A percentile compares a stretch with the other conserved stretches of the same genome.
Evolutionary conservation across 2,797 vertebrate species (phyloP).

Genomic region (Thaleichthys pacificus): DNA sequence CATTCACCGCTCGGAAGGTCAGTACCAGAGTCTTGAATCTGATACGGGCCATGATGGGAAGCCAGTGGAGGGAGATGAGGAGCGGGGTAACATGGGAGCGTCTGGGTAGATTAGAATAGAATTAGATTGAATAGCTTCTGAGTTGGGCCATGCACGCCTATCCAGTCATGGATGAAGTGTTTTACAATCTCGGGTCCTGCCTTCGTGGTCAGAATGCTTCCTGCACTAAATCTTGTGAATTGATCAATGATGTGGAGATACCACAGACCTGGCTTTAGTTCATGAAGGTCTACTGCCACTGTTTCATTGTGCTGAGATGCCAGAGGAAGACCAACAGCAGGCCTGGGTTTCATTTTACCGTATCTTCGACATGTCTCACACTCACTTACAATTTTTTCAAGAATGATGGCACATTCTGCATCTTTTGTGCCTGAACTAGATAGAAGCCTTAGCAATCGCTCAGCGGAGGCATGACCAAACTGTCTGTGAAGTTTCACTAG

Average conservation of each 20-base stretch:
- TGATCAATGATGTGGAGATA: too few relatives aligned
- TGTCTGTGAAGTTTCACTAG: slow-evolving; percentile 35
- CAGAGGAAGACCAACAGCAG: not conserved
- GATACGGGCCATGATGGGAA: too few relatives aligned
- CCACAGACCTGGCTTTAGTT: slow-evolving; percentile 16
- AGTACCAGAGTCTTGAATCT: too few relatives aligned
- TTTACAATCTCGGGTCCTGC: slow-evolving; percentile 32
- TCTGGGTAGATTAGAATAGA: too few relatives aligned
- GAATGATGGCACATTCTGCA: slow-evolving; percentile 10
- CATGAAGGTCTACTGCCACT: slow-evolving; percentile 37
- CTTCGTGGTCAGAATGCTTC: slow-evolving; percentile 28
- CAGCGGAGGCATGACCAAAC: slow-evolving; percentile 34
- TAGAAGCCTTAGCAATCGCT: slow-evolving; percentile 22
- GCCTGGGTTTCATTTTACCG: slow-evolving; percentile 11
- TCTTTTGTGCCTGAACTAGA: slow-evolving; percentile 27
- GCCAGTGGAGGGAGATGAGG: too few relatives aligned
- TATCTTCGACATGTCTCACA: slow-evolving; percentile 33
- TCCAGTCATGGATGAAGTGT: slow-evolving; percentile 31
- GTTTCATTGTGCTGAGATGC: slow-evolving; percentile 24
- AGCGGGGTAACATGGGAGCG: too few relatives aligned
- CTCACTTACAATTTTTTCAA: slow-evolving; percentile 20
- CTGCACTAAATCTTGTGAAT: too few relatives aligned
- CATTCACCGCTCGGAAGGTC: too few relatives aligned
- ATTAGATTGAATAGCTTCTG: slow-evolving; percentile 2
- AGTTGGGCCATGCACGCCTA: slow-evolving; percentile 22